phyloP scores from a whole-genome alignment of 2,888 invertebrate species.

The Phyllotreta cruciferae region DNA sequence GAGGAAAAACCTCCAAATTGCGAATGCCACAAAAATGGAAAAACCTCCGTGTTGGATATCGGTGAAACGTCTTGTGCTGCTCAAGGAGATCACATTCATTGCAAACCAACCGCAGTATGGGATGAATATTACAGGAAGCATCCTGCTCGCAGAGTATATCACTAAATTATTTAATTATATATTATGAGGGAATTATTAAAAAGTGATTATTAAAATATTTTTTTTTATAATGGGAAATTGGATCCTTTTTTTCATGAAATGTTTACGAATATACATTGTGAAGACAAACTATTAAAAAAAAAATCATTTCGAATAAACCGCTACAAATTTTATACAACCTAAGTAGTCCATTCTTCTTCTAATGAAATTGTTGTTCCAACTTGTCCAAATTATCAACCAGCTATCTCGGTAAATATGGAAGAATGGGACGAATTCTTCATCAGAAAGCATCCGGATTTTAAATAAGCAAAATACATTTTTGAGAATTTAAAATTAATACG shows the following conservation, averaged over 20 bases:
- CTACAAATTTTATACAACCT: too few species aligned
- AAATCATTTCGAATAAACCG: too few species aligned
- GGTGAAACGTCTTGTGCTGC: constrained; percentile 46
- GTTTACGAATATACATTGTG: too few species aligned
- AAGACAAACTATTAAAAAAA: too few species aligned
- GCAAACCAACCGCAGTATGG: constrained; percentile 42
- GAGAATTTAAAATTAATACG: neutral
- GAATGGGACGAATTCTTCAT: constrained; percentile 55
- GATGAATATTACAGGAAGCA: constrained; percentile 41
- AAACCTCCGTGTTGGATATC: constrained; percentile 43
- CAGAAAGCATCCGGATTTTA: constrained; percentile 48
- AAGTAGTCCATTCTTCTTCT: too few species aligned
- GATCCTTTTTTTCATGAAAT: too few species aligned
- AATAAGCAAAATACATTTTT: constrained; percentile 32
- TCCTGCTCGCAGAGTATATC: constrained; percentile 28
- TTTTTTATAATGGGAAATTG: too few species aligned
- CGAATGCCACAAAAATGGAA: constrained; percentile 43
- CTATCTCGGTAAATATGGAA: constrained; percentile 39
- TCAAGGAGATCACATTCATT: constrained; percentile 31
- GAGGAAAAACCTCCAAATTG: constrained; percentile 50
- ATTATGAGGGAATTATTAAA: neutral
- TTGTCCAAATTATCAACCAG: too few species aligned
- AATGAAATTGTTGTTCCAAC: too few species aligned
- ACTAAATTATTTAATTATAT: neutral
- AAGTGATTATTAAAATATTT: too few species aligned